Evolutionary conservation across 2,113 vertebrate genomes (phyloP), one percentile per base, ranked within the genome.

Genomic region (Todiramphus chloris): DNA sequence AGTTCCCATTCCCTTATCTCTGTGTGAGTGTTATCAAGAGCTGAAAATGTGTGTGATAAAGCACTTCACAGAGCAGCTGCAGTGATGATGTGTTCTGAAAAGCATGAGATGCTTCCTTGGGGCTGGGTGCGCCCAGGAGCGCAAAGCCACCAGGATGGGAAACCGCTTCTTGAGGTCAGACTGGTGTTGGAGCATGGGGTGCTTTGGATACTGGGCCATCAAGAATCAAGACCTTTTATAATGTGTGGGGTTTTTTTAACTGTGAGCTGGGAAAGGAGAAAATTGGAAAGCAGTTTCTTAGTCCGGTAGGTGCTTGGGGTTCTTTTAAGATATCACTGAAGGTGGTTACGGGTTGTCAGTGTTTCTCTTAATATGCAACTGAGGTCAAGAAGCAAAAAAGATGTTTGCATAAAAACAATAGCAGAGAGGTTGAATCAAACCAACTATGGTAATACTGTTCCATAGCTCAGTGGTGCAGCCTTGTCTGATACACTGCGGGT

Each of bases 401-500:
- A 18, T 59, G 19, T 69, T 74, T 18, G n/a, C 31, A 60, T 48
- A 69, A 43, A 72, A 77, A 31, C 20, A 48, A 68, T 50, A 64
- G n/a, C 55, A 73, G 25, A 50, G 25, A 10, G 37, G 31, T 37
- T 53, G 39, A 50, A 30, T 60, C 55, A 69, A 88, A 44, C 31
- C 3, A 63, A 13, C 37, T 41, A 7, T 11, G 2, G 3, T 35
- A 48, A 25, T 48, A 24, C 24, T 39, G 18, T 30, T 41, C 3
- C 5, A 1, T 14, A 31, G 35, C 51, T 35, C 2, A 9, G 44
- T 15, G 59, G 25, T 7, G 28, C 78, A 56, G 69, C 55, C 41
- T 28, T 44, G 25, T 41, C 66, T 0, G 1, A 30, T 31, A 4
- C 6, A 10, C 41, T 43, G 11, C 0, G 0, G 14, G 17, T 37